These are phyloP conservation scores for Tanypteryx hageni DNA, from an alignment of 2,888 invertebrate genomes.

Conservation along the genomic window DNA sequence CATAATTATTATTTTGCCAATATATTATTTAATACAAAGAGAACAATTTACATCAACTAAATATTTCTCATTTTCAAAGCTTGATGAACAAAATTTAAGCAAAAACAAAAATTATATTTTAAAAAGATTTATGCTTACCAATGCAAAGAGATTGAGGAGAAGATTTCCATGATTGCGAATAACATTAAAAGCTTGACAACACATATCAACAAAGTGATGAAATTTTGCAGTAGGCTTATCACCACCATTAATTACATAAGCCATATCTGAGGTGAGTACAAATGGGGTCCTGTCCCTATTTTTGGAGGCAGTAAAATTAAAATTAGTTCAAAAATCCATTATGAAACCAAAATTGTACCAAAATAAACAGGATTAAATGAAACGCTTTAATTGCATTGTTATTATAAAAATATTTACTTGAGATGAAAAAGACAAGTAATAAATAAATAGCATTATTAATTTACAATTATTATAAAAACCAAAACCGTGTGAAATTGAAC, in stretches of 20 bases:
- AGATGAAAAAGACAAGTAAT: too few relatives aligned
- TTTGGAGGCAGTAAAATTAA: conserved; percentile 61
- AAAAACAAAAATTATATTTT: neutral
- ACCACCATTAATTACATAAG: conserved; percentile 98
- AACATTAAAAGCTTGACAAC: conserved; percentile 98
- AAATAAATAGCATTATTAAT: too few relatives aligned
- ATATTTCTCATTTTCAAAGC: neutral
- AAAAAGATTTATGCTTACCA: conserved; percentile 80
- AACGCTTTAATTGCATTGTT: too few relatives aligned
- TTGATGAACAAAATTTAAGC: neutral
- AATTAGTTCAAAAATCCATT: neutral
- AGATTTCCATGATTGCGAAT: conserved; percentile 94
- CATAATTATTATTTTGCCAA: neutral
- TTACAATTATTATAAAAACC: too few relatives aligned
- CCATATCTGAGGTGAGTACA: conserved; percentile 99
- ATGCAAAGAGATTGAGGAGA: conserved; percentile 91
- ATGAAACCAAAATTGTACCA: neutral
- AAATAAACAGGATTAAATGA: neutral
- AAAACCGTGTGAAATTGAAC: too few relatives aligned
- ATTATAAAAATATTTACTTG: too few relatives aligned
- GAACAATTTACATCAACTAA: neutral
- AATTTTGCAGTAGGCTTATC: conserved; percentile 95
- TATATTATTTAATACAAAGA: neutral
- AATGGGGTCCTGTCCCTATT: conserved; percentile 97
- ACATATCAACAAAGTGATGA: conserved; percentile 98